Evolutionary conservation across 1,140 invertebrate genomes (phyloP).

Genomic region (Zaprionus nigranus): DNA sequence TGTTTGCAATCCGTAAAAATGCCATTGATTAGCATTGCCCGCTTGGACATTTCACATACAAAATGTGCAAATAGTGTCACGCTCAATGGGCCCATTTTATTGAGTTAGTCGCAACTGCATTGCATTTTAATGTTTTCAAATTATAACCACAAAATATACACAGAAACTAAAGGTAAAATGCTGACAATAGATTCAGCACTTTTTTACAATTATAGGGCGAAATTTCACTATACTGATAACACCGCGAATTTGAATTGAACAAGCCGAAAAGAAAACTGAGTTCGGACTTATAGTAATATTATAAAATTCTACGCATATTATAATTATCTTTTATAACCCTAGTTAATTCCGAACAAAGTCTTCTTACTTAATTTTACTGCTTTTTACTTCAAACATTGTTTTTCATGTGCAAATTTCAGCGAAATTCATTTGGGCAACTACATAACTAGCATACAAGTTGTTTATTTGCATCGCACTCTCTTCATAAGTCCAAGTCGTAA

Average conservation of each 20-base stretch:
- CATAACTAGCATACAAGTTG: not conserved
- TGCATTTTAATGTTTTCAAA: slow-evolving; percentile 20
- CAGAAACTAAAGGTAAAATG: slow-evolving; percentile 12
- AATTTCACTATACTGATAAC: not conserved
- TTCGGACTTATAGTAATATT: not conserved
- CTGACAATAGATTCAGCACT: slow-evolving; percentile 9
- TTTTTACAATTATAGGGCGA: not conserved
- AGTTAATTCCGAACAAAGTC: not conserved
- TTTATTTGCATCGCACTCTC: slow-evolving; percentile 37
- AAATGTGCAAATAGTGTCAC: not conserved
- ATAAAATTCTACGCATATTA: not conserved
- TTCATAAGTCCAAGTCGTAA: slow-evolving; percentile 54
- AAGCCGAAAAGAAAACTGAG: not conserved
- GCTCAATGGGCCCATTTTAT: slow-evolving; percentile 21
- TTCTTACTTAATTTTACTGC: not conserved
- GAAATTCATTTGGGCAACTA: not conserved
- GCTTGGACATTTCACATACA: too few relatives aligned
- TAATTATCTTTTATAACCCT: not conserved
- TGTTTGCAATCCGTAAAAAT: slow-evolving; percentile 25
- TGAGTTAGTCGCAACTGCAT: slow-evolving; percentile 16
- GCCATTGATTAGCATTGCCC: slow-evolving; percentile 27
- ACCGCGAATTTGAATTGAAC: not conserved
- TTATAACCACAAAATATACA: slow-evolving; percentile 12
- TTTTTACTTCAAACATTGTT: not conserved
- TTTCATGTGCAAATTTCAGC: not conserved